A percentile compares a stretch with the other conserved stretches of the same genome.
Conservation (phyloP, 2,113 vertebrate genomes). For the Sciurus niger region DNA sequence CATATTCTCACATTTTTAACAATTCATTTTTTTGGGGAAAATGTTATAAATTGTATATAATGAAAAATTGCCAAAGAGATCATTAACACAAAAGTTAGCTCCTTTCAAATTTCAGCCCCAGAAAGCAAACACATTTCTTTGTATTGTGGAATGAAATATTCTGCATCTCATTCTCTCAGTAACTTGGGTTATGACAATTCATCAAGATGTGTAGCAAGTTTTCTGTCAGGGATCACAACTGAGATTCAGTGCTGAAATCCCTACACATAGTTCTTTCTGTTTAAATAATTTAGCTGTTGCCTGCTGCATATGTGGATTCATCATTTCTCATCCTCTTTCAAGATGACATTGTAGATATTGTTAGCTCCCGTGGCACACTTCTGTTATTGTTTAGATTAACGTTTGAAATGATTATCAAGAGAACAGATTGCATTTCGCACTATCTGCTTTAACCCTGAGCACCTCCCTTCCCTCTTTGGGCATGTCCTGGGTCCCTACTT, state of each 20-base stretch:
- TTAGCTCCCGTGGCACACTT: slow-evolving; percentile 31
- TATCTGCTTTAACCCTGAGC: background rate
- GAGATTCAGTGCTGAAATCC: slow-evolving; percentile 63
- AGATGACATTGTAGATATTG: slow-evolving; percentile 68
- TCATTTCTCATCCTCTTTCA: slow-evolving; percentile 59
- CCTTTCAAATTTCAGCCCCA: slow-evolving; percentile 21
- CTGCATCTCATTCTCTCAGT: slow-evolving; percentile 55
- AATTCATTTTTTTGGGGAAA: background rate
- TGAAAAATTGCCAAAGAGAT: slow-evolving; percentile 1
- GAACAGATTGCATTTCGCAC: background rate
- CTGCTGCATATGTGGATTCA: slow-evolving; percentile 56
- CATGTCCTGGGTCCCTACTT: background rate
- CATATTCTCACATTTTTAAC: slow-evolving; percentile 30
- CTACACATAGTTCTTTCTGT: slow-evolving; percentile 61
- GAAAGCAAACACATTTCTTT: slow-evolving; percentile 44
- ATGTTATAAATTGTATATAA: background rate
- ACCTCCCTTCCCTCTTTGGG: background rate
- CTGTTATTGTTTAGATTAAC: slow-evolving; percentile 7
- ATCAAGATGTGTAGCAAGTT: slow-evolving; percentile 72
- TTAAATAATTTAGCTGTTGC: slow-evolving; percentile 70
- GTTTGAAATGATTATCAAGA: slow-evolving; percentile 57
- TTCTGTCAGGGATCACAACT: slow-evolving; percentile 76
- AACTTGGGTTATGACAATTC: slow-evolving; percentile 69
- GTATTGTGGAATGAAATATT: slow-evolving; percentile 58
- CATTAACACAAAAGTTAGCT: background rate